These are phyloP conservation scores for Protophormia terraenovae DNA, from an alignment of 2,888 invertebrate species.

Conservation along the genomic window DNA sequence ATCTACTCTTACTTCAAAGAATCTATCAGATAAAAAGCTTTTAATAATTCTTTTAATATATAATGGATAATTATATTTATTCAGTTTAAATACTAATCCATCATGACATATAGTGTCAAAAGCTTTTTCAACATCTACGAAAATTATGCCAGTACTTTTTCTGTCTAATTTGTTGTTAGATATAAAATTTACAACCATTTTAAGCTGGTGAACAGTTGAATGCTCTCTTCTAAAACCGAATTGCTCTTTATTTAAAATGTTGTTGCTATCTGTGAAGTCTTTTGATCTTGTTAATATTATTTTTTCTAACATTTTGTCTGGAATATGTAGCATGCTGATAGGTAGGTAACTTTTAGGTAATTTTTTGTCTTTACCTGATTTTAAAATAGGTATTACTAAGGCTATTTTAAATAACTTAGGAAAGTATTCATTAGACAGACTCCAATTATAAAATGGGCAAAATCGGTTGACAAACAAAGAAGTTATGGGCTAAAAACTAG, in stretches of 20 bases:
- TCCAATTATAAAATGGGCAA: conserved; percentile 19
- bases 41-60: conserved; percentile 3
- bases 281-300: not conserved
- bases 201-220: too few relatives aligned
- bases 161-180: not conserved
- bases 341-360: not conserved
- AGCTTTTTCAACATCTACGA: not conserved
- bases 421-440: not conserved
- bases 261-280: not conserved
- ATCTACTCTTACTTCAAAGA: not conserved
- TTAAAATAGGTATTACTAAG: not conserved
- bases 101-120: not conserved
- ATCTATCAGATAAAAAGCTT: not conserved
- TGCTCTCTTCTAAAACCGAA: too few relatives aligned
- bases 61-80: not conserved
- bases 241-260: too few relatives aligned
- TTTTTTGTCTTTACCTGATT: not conserved
- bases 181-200: conserved; percentile 25
- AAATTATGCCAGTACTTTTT: not conserved
- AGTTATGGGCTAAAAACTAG: too few relatives aligned
- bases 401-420: not conserved
- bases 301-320: conserved; percentile 17
- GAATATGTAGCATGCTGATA: not conserved
- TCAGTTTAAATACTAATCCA: not conserved
- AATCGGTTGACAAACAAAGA: too few relatives aligned